Percentiles rank a stretch among this genome's conserved stretches.
Evolutionary conservation across 1,140 invertebrate species (phyloP).

Genomic region (Lasaia peninsularis): DNA sequence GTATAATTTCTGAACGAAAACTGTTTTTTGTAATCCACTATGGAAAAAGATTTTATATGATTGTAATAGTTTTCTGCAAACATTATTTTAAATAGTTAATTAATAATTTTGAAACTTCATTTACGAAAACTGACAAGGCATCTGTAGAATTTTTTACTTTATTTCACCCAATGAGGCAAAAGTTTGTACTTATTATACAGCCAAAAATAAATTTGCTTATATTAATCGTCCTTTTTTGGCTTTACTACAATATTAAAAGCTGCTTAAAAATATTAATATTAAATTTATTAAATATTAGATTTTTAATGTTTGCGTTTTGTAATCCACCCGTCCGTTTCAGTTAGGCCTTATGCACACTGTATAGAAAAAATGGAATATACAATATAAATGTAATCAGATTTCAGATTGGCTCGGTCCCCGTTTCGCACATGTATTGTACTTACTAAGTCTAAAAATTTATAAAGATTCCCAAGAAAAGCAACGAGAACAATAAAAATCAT

Average conservation of each 20-base stretch:
- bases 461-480: constrained; percentile 73
- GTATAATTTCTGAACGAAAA: too few species aligned
- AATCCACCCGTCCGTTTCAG: not conserved
- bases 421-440: constrained; percentile 51
- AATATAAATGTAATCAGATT: constrained; percentile 46
- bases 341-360: constrained; percentile 26
- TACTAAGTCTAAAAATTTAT: constrained; percentile 67
- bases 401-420: constrained; percentile 35
- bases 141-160: too few species aligned
- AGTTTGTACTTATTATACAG: too few species aligned
- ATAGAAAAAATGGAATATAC: constrained; percentile 68
- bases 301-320: not conserved
- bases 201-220: too few species aligned
- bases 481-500: constrained; percentile 75
- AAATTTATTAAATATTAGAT: not conserved
- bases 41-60: too few species aligned
- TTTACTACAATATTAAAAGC: not conserved
- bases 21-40: too few species aligned
- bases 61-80: too few species aligned
- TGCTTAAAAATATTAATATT: not conserved
- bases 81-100: too few species aligned
- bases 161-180: too few species aligned
- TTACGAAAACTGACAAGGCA: too few species aligned
- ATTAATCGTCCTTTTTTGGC: too few species aligned
- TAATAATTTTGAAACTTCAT: too few species aligned